Evolutionary conservation across 2,888 invertebrate genomes (phyloP), one percentile per base, ranked within the genome.

Genomic region (Belgica antarctica): DNA sequence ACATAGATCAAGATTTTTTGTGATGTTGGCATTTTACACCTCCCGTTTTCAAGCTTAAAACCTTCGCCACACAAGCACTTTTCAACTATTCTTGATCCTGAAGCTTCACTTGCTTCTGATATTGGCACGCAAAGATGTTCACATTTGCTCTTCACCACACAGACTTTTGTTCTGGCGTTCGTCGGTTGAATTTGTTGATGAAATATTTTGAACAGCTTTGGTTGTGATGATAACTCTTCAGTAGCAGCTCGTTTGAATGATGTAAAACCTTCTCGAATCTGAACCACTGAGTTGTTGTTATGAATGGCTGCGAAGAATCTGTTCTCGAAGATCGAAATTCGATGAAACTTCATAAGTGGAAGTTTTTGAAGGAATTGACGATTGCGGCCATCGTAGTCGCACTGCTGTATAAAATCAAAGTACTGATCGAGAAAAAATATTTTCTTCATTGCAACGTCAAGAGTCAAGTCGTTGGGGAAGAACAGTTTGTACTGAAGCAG

Each of bases 391-490:
- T 88, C 83, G 79, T 92, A 93, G 81, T 90, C 86, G 22, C 89
- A 85, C 72, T 89, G 82, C 80, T 92, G 90, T 3, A 93, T 84
- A 75, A 86, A 86, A 81, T 90, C 90, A 74, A 91, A 82, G 80
- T 89, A 91, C 5, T 86, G 85, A 79, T 93, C 93, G 70, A 88
- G 86, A 91, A 91, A 92, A 80, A 89, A 92, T 22, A 92, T 83
- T 75, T 84, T 83, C 75, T 86, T 83, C 65, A 84, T 84, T 36
- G 90, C 85, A 73, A 85, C 84, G 81, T 93, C 92, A 65, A 89
- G 82, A 17, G 89, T 82, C 31, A 92, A 82, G 71, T 88, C 88
- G 74, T 85, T 84, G 1, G 92, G 92, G 80, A 90, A 90, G 73
- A 91, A 89, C 72, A 92, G 89, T 78, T 87, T 86, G 61, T 83